Evolutionary conservation across 1,140 invertebrate genomes (phyloP).

Genomic region (Drosophila tani): DNA sequence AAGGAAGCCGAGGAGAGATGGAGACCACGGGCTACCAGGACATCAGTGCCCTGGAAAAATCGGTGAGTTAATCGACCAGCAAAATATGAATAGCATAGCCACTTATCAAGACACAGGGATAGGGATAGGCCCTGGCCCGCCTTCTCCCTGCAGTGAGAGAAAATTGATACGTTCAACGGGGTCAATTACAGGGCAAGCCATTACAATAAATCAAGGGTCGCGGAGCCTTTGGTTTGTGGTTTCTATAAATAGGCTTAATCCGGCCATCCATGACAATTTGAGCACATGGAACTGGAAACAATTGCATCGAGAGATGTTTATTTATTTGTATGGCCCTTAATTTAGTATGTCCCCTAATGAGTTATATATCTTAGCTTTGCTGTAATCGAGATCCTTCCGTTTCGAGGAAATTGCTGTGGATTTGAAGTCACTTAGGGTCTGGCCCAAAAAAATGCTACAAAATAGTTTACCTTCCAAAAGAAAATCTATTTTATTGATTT

Average conservation of each 20-base stretch:
- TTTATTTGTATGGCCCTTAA: too few species aligned
- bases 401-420: neutral
- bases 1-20: conserved; percentile 33
- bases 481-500: too few species aligned
- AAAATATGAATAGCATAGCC: conserved; percentile 19
- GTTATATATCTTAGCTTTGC: neutral
- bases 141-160: conserved; percentile 21
- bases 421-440: too few species aligned
- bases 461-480: too few species aligned
- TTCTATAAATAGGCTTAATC: conserved; percentile 12
- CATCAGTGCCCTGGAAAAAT: conserved; percentile 81
- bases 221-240: neutral
- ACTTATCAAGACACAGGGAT: conserved; percentile 11
- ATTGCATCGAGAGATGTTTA: too few species aligned
- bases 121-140: neutral
- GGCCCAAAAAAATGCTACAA: too few species aligned
- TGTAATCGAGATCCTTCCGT: neutral
- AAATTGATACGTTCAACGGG: conserved; percentile 30
- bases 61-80: conserved; percentile 63
- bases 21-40: conserved; percentile 73
- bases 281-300: too few species aligned
- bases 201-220: conserved; percentile 18
- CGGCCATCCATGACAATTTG: too few species aligned
- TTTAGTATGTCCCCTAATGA: too few species aligned
- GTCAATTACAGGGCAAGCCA: conserved; percentile 27